Evolutionary conservation across 2,113 vertebrate species (phyloP), one percentile per base, ranked within the genome.

Genomic region (Hydrochoerus hydrochaeris): DNA sequence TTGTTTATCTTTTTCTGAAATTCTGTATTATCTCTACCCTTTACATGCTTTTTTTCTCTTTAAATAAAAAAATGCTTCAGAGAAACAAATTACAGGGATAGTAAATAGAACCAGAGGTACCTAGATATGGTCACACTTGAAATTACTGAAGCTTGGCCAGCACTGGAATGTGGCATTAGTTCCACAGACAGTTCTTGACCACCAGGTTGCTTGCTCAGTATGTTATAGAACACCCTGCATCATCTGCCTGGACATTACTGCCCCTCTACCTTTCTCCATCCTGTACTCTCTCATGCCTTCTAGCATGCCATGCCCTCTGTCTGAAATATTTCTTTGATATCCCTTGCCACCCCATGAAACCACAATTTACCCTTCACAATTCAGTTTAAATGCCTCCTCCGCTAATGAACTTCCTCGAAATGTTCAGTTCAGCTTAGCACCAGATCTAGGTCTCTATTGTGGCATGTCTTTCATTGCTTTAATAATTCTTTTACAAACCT

Each of bases 31-130:
- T n/a, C n/a, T n/a, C n/a, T n/a, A n/a, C n/a, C n/a, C n/a, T n/a
- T n/a, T n/a, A n/a, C n/a, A n/a, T n/a, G n/a, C n/a, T n/a, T n/a
- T n/a, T n/a, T n/a, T n/a, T n/a, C n/a, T n/a, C n/a, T 91, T 87
- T 83, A 54, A 90, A 80, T 17, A 12, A 54, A 69, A 84, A 85
- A 57, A 38, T 30, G 41, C 22, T 32, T 69, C 38, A 86, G 22
- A 96, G 73, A 69, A 95, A 93, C 86, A 95, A 58, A 62, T 28
- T 20, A 94, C 78, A 20, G 86, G 7, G 96, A 86, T 62, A 83
- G 7, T 54, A 95, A 96, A 82, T 77, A 92, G 17, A 96, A 52
- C 35, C 26, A 62, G 54, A 13, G n/a, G 35, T 67, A 38, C 28
- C 54, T 28, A 58, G 73, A 22, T 81, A 78, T 2, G 52, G 30